These are phyloP conservation scores for Heliconius sara DNA, from an alignment of 2,888 invertebrate species.

Conservation along the genomic window DNA sequence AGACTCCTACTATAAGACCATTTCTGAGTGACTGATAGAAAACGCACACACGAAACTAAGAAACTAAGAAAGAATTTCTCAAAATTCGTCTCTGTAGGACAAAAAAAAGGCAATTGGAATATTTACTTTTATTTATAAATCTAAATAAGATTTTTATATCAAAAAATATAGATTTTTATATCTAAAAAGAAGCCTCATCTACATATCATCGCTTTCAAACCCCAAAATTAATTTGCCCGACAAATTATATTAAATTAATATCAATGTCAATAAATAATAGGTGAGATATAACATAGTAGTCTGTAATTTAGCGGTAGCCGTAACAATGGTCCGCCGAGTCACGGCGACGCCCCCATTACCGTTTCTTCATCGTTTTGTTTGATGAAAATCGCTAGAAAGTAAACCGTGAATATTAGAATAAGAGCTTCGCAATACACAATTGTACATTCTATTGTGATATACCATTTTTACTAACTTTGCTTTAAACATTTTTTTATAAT, in stretches of 20 bases:
- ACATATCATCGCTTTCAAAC: conserved; percentile 1
- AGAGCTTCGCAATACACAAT: background rate
- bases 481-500: background rate
- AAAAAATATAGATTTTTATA: background rate
- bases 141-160: background rate
- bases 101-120: too few relatives aligned
- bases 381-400: conserved; percentile 23
- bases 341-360: conserved; percentile 39
- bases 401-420: background rate
- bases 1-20: too few relatives aligned
- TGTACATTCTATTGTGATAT: background rate
- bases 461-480: too few relatives aligned
- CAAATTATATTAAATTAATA: conserved; percentile 38
- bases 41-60: too few relatives aligned
- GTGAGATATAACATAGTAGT: conserved; percentile 29
- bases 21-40: too few relatives aligned
- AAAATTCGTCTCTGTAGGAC: too few relatives aligned
- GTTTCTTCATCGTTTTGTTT: conserved; percentile 15
- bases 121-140: background rate
- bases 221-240: conserved; percentile 3
- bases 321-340: conserved; percentile 41
- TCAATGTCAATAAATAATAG: conserved; percentile 37
- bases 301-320: conserved; percentile 41
- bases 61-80: too few relatives aligned
- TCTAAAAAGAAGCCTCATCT: background rate